Evolutionary conservation across 2,797 vertebrate genomes (phyloP).

Genomic region (Neomorphus geoffroyi): DNA sequence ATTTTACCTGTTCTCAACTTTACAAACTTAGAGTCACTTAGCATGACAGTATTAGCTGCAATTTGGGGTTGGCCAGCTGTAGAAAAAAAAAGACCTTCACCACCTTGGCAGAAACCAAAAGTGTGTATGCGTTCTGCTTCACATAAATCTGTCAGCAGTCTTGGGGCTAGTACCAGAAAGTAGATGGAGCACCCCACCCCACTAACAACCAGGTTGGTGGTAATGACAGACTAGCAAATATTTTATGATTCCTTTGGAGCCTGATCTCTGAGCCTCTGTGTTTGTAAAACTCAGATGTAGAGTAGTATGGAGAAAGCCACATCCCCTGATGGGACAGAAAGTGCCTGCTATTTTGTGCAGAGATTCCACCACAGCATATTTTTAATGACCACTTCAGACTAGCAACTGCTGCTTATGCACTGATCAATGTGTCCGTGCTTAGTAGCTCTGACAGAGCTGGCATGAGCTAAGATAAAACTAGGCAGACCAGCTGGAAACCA

Average conservation of each 20-base stretch:
- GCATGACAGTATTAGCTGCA: not conserved
- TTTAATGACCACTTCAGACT: not conserved
- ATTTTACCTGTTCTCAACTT: not conserved
- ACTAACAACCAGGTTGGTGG: conserved; percentile 33
- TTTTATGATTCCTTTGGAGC: conserved; percentile 34
- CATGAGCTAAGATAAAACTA: not conserved
- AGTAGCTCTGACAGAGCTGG: not conserved
- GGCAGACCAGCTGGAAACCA: not conserved
- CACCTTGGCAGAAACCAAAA: not conserved
- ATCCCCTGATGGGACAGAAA: not conserved
- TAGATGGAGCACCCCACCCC: conserved; percentile 40
- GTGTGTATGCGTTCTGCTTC: not conserved
- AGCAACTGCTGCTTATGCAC: not conserved
- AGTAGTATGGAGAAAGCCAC: not conserved
- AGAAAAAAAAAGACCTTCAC: not conserved
- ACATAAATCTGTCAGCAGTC: conserved; percentile 20
- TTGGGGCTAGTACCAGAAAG: not conserved
- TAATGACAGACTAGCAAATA: conserved; percentile 46
- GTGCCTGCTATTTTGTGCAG: not conserved
- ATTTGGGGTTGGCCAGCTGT: not conserved
- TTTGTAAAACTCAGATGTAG: not conserved
- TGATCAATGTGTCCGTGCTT: not conserved
- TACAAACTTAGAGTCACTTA: not conserved
- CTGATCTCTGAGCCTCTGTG: not conserved
- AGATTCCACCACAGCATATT: not conserved